Percentiles rank a stretch among this genome's conserved stretches.
Conservation (phyloP, 1,140 invertebrate genomes). For the Macrobrachium rosenbergii region DNA sequence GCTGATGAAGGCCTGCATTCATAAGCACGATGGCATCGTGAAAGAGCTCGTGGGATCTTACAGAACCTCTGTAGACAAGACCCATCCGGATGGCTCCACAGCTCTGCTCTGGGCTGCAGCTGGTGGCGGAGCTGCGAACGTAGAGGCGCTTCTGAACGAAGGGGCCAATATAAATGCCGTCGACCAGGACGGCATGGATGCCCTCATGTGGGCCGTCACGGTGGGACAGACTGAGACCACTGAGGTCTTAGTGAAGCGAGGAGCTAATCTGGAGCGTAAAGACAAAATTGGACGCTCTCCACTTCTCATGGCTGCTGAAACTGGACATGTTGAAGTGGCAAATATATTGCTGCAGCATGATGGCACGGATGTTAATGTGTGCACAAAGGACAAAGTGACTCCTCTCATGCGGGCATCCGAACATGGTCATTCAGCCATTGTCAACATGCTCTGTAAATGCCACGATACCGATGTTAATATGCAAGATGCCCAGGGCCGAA, state of each 20-base stretch:
- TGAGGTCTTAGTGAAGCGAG: constrained; percentile 49
- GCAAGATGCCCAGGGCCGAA: constrained; percentile 56
- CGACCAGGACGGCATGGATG: constrained; percentile 64
- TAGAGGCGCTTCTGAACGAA: constrained; percentile 54
- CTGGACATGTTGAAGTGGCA: constrained; percentile 58
- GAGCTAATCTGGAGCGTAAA: constrained; percentile 37
- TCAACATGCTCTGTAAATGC: constrained; percentile 64
- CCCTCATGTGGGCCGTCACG: constrained; percentile 65
- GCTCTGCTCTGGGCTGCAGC: constrained; percentile 65
- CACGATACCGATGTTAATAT: constrained; percentile 58
- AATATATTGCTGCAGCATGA: constrained; percentile 56
- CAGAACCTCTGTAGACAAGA: constrained; percentile 62
- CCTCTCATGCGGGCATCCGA: constrained; percentile 65
- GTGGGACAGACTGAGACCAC: constrained; percentile 59
- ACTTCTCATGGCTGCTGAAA: constrained; percentile 64
- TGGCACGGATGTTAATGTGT: constrained; percentile 50
- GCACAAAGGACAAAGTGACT: constrained; percentile 63
- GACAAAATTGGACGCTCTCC: constrained; percentile 65
- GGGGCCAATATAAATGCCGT: constrained; percentile 42
- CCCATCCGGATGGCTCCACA: constrained; percentile 62
- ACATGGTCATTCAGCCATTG: constrained; percentile 58
- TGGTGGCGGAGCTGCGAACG: constrained; percentile 52
- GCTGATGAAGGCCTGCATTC: constrained; percentile 66
- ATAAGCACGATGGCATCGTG: constrained; percentile 65
- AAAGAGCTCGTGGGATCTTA: constrained; percentile 59